Percentiles rank a stretch among this genome's conserved stretches.
Evolutionary conservation across 1,140 invertebrate genomes (phyloP).

Genomic region (Drosophila lacteicornis): DNA sequence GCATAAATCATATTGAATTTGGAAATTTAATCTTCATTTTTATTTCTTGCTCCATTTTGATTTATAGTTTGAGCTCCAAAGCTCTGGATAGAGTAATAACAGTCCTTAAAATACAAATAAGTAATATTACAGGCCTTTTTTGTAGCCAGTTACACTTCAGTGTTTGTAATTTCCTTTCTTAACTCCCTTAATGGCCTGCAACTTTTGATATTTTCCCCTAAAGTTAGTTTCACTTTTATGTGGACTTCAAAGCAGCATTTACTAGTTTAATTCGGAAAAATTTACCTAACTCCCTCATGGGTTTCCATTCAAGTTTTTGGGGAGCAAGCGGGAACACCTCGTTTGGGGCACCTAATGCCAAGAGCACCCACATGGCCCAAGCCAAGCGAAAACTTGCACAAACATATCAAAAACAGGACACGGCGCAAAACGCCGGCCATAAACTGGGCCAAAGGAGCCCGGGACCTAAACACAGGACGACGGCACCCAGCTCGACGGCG

Average conservation of each 20-base stretch:
- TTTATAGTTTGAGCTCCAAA: background rate
- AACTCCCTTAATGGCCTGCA: background rate
- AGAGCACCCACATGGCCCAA: slow-evolving; percentile 64
- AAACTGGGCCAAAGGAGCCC: slow-evolving; percentile 54
- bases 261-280: background rate
- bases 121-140: background rate
- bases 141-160: background rate
- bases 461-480: slow-evolving; percentile 10
- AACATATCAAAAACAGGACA: slow-evolving; percentile 75
- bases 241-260: slow-evolving; percentile 5
- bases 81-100: no score
- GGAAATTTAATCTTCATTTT: background rate
- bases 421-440: slow-evolving; percentile 64
- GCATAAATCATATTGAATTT: background rate
- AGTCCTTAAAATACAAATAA: no score
- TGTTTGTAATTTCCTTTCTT: background rate
- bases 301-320: background rate
- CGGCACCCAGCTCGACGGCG: slow-evolving; percentile 29
- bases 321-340: slow-evolving; percentile 24
- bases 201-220: background rate
- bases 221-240: background rate
- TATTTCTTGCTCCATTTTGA: background rate
- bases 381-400: slow-evolving; percentile 56
- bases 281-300: slow-evolving; percentile 1
- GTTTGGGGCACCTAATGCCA: slow-evolving; percentile 36